These are phyloP conservation scores for Aphelinus certus DNA, from an alignment of 1,140 invertebrate species.

Conservation along the genomic window DNA sequence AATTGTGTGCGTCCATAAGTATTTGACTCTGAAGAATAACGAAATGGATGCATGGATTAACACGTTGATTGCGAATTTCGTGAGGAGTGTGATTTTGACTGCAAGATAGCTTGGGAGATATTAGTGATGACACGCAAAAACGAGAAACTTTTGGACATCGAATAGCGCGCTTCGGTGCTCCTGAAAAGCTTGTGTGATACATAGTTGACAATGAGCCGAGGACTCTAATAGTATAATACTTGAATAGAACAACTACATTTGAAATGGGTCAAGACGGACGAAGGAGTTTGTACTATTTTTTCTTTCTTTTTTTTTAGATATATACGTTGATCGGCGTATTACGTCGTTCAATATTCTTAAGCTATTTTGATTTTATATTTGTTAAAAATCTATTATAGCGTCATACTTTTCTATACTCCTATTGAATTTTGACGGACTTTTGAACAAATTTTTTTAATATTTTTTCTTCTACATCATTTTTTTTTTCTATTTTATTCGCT, in stretches of 20 bases:
- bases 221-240: slow-evolving; percentile 25
- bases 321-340: slow-evolving; percentile 16
- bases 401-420: slow-evolving; percentile 48
- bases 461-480: slow-evolving; percentile 22
- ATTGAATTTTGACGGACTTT: slow-evolving; percentile 37
- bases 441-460: slow-evolving; percentile 27
- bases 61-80: slow-evolving; percentile 17
- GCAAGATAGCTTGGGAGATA: slow-evolving; percentile 22
- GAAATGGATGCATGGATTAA: slow-evolving; percentile 5
- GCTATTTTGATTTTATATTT: slow-evolving; percentile 51
- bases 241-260: slow-evolving; percentile 15
- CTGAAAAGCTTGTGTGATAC: slow-evolving; percentile 36
- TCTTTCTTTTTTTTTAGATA: slow-evolving; percentile 26
- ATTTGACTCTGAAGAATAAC: slow-evolving; percentile 31
- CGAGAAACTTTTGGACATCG: slow-evolving; percentile 20
- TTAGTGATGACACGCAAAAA: slow-evolving; percentile 11
- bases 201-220: slow-evolving; percentile 30
- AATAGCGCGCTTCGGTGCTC: slow-evolving; percentile 25
- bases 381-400: slow-evolving; percentile 55
- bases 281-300: slow-evolving; percentile 35
- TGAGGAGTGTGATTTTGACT: slow-evolving; percentile 28
- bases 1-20: slow-evolving; percentile 39
- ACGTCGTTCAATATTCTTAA: slow-evolving; percentile 47
- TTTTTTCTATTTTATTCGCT: slow-evolving; percentile 22
- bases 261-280: slow-evolving; percentile 24